phyloP scores from a whole-genome alignment of 2,797 vertebrate genomes.

The Sebastes diaconus region DNA sequence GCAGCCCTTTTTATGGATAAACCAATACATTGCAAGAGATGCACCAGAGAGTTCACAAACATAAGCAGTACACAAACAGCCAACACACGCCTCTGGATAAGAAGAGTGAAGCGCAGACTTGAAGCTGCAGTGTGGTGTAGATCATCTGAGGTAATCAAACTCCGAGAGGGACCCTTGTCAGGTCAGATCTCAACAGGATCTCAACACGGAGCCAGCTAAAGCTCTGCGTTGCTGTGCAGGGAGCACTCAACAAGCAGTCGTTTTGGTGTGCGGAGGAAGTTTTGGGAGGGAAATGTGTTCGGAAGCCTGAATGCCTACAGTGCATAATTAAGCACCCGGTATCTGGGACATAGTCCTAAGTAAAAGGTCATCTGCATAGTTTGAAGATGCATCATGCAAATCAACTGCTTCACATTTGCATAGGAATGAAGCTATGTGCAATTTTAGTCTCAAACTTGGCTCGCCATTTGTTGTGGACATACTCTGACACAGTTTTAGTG shows the following conservation, averaged over 20 bases:
- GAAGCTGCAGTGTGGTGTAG: slow-evolving; percentile 21
- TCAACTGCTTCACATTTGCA: slow-evolving; percentile 41
- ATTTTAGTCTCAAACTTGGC: background rate
- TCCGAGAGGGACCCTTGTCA: slow-evolving; percentile 60
- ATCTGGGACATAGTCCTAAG: slow-evolving; percentile 52
- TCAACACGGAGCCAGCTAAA: slow-evolving; percentile 52
- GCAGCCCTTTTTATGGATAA: slow-evolving; percentile 45
- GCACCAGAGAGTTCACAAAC: slow-evolving; percentile 21
- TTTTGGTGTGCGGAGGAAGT: slow-evolving; percentile 30
- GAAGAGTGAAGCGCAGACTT: slow-evolving; percentile 7
- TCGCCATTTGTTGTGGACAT: background rate
- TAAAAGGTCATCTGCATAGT: slow-evolving; percentile 62
- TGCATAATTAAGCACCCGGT: slow-evolving; percentile 36
- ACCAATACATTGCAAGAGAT: slow-evolving; percentile 19
- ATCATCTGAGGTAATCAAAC: slow-evolving; percentile 65
- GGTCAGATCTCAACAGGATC: slow-evolving; percentile 65
- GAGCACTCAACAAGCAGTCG: slow-evolving; percentile 33
- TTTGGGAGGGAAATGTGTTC: slow-evolving; percentile 38
- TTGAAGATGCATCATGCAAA: slow-evolving; percentile 57
- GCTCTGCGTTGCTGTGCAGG: slow-evolving; percentile 38
- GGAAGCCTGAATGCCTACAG: slow-evolving; percentile 32
- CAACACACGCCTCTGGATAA: background rate
- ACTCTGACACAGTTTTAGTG: background rate
- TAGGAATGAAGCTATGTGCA: slow-evolving; percentile 10
- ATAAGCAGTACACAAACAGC: slow-evolving; percentile 6